Evolutionary conservation across 2,888 invertebrate species (phyloP), one percentile per base, ranked within the genome.

Genomic region (Rhagophthalmus giganteus): DNA sequence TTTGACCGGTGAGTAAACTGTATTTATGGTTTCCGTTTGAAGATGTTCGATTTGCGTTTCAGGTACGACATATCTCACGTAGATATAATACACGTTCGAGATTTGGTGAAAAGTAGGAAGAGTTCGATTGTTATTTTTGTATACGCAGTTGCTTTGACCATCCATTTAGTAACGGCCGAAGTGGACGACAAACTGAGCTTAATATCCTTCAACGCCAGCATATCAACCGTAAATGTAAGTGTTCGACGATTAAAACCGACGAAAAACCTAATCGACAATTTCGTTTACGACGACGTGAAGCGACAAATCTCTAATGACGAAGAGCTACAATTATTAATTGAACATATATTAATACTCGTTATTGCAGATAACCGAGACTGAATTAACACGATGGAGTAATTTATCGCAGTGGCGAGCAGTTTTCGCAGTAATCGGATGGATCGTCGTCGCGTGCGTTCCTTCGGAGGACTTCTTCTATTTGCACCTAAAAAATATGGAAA

Each of bases 361-460:
- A 42, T 78, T 77, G 7, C 74, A 82, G 82, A 76, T 80, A 1
- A 77, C 79, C 8, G 75, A 76, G 56, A 77, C 76, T 11, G 75
- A 80, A 3, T 77, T 82, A 60, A 78, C 77, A 60, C 78, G 79
- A 0, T 83, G 83, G 83, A 81, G 80, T 1, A 79, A 81, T 55
- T 76, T 83, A 55, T 83, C 83, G 2, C 76, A 82, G 60, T 82
- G 82, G 80, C 75, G 83, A 10, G 80, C 82, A 1, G 75, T 81
- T 2, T 70, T 83, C 7, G 80, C 83, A 0, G 78, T 82, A 55
- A 67, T 80, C 1, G 82, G 81, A 0, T 72, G 83, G 63, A 76
- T 80, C 1, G 79, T 82, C 62, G 78, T 82, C 59, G 76, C 82
- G 4, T 76, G 82, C 58, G 76, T 79, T 0, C 78, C 77, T 50